Percentiles rank a stretch among this genome's conserved stretches.
These are phyloP conservation scores for Acronicta psi DNA, from an alignment of 2,888 invertebrate species.

Conservation along the genomic window DNA sequence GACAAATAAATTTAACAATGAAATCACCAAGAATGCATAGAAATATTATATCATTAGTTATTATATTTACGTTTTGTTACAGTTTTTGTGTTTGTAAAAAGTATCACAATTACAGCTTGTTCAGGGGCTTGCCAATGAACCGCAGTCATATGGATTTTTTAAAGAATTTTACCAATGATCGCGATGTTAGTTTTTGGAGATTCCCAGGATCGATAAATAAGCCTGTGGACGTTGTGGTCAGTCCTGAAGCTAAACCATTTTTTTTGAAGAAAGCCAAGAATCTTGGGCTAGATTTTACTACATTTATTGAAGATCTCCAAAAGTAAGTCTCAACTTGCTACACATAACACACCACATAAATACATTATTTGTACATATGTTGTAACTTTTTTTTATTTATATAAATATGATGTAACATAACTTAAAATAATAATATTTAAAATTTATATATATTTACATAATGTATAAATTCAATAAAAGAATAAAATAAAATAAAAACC, in stretches of 20 bases:
- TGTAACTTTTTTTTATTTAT: too few relatives aligned
- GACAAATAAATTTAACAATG: conserved; percentile 12
- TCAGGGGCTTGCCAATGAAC: conserved; percentile 67
- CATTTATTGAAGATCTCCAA: conserved; percentile 73
- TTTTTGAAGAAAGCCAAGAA: conserved; percentile 61
- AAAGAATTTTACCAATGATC: conserved; percentile 57
- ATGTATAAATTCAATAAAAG: too few relatives aligned
- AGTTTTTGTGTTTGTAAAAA: conserved; percentile 37
- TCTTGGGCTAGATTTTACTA: conserved; percentile 64
- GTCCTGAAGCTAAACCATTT: conserved; percentile 60
- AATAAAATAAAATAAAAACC: too few relatives aligned
- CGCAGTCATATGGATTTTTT: conserved; percentile 68
- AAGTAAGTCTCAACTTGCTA: conserved; percentile 61
- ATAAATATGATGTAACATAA: too few relatives aligned
- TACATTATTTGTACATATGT: too few relatives aligned
- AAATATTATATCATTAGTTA: conserved; percentile 7
- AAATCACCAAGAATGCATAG: conserved; percentile 35
- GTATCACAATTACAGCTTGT: conserved; percentile 73
- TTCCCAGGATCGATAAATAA: conserved; percentile 62
- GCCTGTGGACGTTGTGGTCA: conserved; percentile 73
- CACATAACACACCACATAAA: too few relatives aligned
- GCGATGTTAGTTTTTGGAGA: conserved; percentile 74
- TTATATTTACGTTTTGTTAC: conserved; percentile 17
- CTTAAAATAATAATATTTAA: too few relatives aligned
- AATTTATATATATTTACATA: too few relatives aligned